Conservation (phyloP, 2,888 invertebrate genomes). For the Gibbula magus region DNA sequence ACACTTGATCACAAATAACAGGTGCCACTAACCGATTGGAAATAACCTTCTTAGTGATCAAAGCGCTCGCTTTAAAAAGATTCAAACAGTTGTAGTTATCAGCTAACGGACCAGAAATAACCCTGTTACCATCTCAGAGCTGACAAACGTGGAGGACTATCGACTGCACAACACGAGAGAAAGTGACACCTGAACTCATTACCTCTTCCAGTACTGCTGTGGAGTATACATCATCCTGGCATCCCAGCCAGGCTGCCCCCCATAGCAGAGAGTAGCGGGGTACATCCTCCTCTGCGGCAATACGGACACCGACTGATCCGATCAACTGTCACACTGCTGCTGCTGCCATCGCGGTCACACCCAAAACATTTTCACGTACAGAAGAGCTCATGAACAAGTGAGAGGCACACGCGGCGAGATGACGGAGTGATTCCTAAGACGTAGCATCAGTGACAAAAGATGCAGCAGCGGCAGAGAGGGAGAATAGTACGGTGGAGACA, state of each 20-base stretch:
- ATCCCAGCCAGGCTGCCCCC: slow-evolving; percentile 14
- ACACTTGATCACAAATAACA: no score
- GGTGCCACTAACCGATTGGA: no score
- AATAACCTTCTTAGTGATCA: no score
- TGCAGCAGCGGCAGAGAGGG: background rate
- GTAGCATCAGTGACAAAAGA: slow-evolving; percentile 10
- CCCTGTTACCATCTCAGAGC: no score
- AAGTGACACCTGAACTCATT: background rate
- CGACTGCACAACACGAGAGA: no score
- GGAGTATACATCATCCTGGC: slow-evolving; percentile 6
- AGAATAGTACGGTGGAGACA: no score
- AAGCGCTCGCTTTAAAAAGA: no score
- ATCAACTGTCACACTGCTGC: background rate
- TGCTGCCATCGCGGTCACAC: background rate
- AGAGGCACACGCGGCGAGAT: background rate
- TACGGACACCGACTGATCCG: background rate
- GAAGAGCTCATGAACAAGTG: background rate
- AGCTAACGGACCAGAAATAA: no score
- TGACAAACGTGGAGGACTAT: no score
- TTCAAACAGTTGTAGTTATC: no score
- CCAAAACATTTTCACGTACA: background rate
- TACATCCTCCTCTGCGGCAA: background rate
- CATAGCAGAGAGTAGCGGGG: background rate
- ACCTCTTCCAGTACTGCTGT: slow-evolving; percentile 20
- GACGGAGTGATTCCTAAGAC: background rate